A percentile compares a stretch with the other conserved stretches of the same genome.
These are phyloP conservation scores for Cheilosia urbana DNA, from an alignment of 2,888 invertebrate species.

Conservation along the genomic window DNA sequence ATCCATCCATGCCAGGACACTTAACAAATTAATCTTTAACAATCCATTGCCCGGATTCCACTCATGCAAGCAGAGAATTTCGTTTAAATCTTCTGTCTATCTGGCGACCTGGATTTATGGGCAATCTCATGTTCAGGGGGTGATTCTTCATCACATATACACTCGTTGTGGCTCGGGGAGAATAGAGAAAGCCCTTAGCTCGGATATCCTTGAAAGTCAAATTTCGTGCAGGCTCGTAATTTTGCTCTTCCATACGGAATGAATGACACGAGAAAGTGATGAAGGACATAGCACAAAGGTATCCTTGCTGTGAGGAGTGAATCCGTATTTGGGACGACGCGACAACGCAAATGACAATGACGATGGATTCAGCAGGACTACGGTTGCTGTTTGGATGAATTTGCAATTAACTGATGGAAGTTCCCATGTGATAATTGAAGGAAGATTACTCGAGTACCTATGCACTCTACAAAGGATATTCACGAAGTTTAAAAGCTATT, in stretches of 20 bases:
- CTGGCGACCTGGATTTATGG: conserved; percentile 47
- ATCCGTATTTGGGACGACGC: conserved; percentile 8
- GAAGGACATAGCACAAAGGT: conserved; percentile 60
- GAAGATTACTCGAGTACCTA: conserved; percentile 22
- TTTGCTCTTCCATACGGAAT: conserved; percentile 49
- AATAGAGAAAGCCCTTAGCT: conserved; percentile 32
- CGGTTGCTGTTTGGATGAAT: conserved; percentile 31
- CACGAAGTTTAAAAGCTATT: conserved; percentile 43
- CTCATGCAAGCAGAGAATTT: conserved; percentile 43
- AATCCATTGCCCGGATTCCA: conserved; percentile 66
- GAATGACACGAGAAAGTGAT: conserved; percentile 56
- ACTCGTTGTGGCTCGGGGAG: background rate
- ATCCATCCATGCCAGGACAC: conserved; percentile 55
- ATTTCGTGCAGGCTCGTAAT: conserved; percentile 61
- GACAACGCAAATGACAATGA: conserved; percentile 18
- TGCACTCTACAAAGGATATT: conserved; percentile 37
- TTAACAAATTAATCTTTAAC: conserved; percentile 73
- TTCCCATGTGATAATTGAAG: conserved; percentile 56
- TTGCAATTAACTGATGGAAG: conserved; percentile 71
- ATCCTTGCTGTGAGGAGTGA: conserved; percentile 58
- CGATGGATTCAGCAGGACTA: conserved; percentile 7
- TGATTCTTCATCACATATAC: conserved; percentile 38
- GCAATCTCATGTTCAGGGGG: conserved; percentile 55
- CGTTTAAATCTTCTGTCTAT: conserved; percentile 34
- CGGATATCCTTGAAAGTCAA: conserved; percentile 59